These are phyloP conservation scores for Pogonomyrmex californicus DNA, from an alignment of 1,140 invertebrate species.

Conservation along the genomic window DNA sequence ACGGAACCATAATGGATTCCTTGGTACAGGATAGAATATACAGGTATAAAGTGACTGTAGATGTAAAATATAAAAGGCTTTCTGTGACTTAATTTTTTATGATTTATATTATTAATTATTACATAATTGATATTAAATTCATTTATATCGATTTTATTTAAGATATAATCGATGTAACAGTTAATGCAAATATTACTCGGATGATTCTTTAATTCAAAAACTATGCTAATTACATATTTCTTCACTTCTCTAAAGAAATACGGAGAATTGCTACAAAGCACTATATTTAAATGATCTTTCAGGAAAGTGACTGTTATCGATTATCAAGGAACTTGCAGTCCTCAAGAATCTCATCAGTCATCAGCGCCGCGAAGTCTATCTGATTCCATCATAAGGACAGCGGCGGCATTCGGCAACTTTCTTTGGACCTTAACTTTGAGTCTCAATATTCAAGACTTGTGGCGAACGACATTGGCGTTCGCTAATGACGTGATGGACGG, in stretches of 20 bases:
- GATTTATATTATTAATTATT: no score
- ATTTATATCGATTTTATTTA: no score
- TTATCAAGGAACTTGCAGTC: constrained; percentile 95
- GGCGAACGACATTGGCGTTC: constrained; percentile 81
- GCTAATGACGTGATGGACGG: constrained; percentile 76
- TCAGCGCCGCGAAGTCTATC: constrained; percentile 87
- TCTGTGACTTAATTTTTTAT: no score
- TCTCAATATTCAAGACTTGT: constrained; percentile 83
- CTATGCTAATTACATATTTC: no score
- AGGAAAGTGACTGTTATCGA: constrained; percentile 94
- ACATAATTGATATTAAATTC: no score
- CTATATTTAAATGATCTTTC: constrained; percentile 57
- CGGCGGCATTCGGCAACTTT: constrained; percentile 76
- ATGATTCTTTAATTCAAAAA: no score
- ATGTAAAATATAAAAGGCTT: background rate
- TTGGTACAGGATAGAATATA: constrained; percentile 96
- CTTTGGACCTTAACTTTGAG: constrained; percentile 83
- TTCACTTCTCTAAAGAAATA: no score
- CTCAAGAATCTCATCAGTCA: constrained; percentile 91
- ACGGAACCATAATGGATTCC: constrained; percentile 98
- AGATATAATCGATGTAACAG: no score
- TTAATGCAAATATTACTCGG: no score
- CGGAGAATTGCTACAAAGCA: background rate
- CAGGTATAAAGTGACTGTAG: constrained; percentile 80
- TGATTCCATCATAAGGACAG: constrained; percentile 78